Evolutionary conservation across 2,888 invertebrate genomes (phyloP).

Genomic region (Cremastobaeus sp.): DNA sequence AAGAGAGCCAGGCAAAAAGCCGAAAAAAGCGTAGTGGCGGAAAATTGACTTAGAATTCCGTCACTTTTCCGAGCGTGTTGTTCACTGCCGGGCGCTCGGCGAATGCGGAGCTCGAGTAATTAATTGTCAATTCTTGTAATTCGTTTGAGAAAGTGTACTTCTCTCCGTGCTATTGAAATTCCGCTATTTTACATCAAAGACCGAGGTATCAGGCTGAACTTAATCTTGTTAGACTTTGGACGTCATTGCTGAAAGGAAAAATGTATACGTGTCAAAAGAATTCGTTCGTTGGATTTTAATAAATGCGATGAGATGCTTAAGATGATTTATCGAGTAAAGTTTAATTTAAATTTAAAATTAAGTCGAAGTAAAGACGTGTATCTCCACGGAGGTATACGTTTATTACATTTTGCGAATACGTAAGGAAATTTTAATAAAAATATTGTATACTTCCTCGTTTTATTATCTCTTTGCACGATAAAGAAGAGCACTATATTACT

Average conservation of each 20-base stretch:
- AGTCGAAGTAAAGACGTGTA: too few species aligned
- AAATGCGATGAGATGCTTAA: conserved; percentile 24
- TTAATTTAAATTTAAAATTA: neutral
- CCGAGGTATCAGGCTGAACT: conserved; percentile 44
- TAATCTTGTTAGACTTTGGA: conserved; percentile 37
- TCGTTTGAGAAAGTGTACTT: conserved; percentile 11
- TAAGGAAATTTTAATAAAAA: too few species aligned
- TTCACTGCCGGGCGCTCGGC: too few species aligned
- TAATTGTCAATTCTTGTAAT: conserved; percentile 49
- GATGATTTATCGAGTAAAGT: conserved; percentile 1
- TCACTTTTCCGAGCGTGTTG: neutral
- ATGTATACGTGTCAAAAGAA: conserved; percentile 13
- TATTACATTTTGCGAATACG: too few species aligned
- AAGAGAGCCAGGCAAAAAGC: neutral
- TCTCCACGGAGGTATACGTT: too few species aligned
- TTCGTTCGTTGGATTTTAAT: conserved; percentile 28
- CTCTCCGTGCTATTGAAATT: conserved; percentile 49
- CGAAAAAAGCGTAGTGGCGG: neutral
- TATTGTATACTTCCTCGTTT: too few species aligned
- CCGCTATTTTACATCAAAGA: conserved; percentile 55
- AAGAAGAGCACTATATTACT: too few species aligned
- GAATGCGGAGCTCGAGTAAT: conserved; percentile 27
- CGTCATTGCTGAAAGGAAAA: conserved; percentile 14
- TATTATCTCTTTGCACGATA: too few species aligned
- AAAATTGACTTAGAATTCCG: neutral